These are phyloP conservation scores for Caradrina clavipalpis DNA, from an alignment of 2,888 invertebrate species.

Conservation along the genomic window DNA sequence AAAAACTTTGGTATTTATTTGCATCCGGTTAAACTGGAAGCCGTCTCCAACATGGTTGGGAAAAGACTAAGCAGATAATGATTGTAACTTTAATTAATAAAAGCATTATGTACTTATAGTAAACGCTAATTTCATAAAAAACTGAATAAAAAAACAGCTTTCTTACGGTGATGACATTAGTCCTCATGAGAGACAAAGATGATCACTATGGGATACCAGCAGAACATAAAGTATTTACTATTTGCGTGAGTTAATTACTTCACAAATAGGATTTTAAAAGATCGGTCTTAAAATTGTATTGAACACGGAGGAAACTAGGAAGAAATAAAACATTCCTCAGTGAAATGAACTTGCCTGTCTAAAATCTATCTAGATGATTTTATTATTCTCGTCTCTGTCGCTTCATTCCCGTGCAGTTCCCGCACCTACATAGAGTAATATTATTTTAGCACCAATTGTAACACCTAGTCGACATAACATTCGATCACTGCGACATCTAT, in stretches of 20 bases:
- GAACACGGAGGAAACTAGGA: background rate
- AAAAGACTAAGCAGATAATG: too few relatives aligned
- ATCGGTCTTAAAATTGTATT: background rate
- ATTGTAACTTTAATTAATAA: too few relatives aligned
- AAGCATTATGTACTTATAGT: too few relatives aligned
- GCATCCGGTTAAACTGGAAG: too few relatives aligned
- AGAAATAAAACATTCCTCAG: background rate
- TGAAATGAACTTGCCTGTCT: background rate
- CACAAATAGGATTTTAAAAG: background rate
- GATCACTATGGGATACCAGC: background rate
- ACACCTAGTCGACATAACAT: slow-evolving; percentile 33
- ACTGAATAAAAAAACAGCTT: too few relatives aligned
- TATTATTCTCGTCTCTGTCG: background rate
- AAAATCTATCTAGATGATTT: slow-evolving; percentile 15
- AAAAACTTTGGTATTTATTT: too few relatives aligned
- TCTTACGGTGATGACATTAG: too few relatives aligned
- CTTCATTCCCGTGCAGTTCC: slow-evolving; percentile 16
- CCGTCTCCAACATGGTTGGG: too few relatives aligned
- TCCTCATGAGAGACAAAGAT: too few relatives aligned
- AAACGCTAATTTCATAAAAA: too few relatives aligned
- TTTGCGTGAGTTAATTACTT: background rate
- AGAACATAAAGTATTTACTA: too few relatives aligned
- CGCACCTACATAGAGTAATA: slow-evolving; percentile 17
- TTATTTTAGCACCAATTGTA: slow-evolving; percentile 35
- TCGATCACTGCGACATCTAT: slow-evolving; percentile 58